These are phyloP conservation scores for Pteronotus mesoamericanus DNA, from an alignment of 2,797 vertebrate species.

Conservation along the genomic window DNA sequence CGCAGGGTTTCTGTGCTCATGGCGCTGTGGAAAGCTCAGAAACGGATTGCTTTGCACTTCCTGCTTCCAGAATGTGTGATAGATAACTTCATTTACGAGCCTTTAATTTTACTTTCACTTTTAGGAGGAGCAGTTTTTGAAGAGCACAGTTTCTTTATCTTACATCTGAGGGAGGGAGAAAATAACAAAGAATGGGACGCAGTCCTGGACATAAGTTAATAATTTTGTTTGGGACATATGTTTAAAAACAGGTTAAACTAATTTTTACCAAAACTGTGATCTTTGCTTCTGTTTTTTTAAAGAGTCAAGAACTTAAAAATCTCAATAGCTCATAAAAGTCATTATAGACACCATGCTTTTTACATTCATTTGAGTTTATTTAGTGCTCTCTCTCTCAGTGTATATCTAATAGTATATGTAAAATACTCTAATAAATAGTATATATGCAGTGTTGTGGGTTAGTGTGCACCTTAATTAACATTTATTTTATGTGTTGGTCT, in stretches of 20 bases:
- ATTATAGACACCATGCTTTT: neutral
- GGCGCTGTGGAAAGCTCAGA: conserved; percentile 59
- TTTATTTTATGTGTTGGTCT: neutral
- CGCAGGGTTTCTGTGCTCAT: neutral
- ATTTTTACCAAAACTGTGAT: neutral
- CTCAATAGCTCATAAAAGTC: neutral
- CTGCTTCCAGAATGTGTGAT: neutral
- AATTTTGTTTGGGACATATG: neutral
- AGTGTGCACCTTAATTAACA: neutral
- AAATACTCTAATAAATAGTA: neutral
- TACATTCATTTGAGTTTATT: neutral
- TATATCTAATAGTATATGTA: neutral
- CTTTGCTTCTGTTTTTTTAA: neutral
- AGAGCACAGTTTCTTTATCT: neutral
- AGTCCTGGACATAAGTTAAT: neutral
- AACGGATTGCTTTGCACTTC: conserved; percentile 53
- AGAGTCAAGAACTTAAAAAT: conserved; percentile 16
- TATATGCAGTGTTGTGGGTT: neutral
- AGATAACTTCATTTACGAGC: neutral
- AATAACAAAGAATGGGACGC: neutral
- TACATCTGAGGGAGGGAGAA: neutral
- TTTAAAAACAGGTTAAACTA: neutral
- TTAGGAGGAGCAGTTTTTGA: conserved; percentile 14
- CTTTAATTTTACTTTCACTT: conserved; percentile 44
- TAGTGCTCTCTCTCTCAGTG: neutral